Conservation (phyloP, 2,113 vertebrate species). For the Tauraco erythrolophus region DNA sequence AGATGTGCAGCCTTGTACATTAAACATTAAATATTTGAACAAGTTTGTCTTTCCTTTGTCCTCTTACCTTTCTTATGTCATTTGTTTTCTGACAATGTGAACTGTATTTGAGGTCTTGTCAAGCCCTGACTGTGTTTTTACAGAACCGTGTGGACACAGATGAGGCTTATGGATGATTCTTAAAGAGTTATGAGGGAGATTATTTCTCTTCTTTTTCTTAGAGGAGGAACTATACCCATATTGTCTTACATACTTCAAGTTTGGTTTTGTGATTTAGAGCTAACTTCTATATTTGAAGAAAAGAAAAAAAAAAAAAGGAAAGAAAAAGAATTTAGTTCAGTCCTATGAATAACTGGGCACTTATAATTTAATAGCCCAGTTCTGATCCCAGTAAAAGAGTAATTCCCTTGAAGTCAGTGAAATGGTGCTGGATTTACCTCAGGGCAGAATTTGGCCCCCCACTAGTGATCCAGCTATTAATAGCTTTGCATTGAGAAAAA, state of each 20-base stretch:
- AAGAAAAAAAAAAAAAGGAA: fast-evolving
- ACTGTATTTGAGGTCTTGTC: background rate
- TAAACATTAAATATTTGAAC: slow-evolving; percentile 48
- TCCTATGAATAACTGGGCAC: slow-evolving; percentile 52
- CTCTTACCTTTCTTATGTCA: background rate
- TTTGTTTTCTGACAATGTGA: slow-evolving; percentile 34
- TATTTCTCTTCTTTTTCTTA: background rate
- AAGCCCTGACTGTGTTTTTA: background rate
- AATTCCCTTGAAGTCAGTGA: slow-evolving; percentile 60
- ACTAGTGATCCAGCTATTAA: slow-evolving; percentile 47
- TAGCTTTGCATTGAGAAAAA: slow-evolving; percentile 59
- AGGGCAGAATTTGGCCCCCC: slow-evolving; percentile 61
- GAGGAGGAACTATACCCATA: background rate
- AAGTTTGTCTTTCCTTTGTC: slow-evolving; percentile 19
- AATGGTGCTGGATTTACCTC: slow-evolving; percentile 55
- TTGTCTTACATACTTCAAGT: background rate
- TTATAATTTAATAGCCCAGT: slow-evolving; percentile 45
- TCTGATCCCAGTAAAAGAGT: slow-evolving; percentile 41
- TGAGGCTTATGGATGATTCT: background rate
- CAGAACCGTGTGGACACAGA: background rate
- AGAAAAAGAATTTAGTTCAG: slow-evolving; percentile 26
- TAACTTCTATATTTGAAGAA: background rate
- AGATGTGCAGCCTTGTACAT: background rate
- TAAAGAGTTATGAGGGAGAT: background rate
- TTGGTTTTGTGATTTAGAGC: background rate